Evolutionary conservation across 2,888 invertebrate genomes (phyloP).

Genomic region (Pseudococcus jackbeardsleyi): DNA sequence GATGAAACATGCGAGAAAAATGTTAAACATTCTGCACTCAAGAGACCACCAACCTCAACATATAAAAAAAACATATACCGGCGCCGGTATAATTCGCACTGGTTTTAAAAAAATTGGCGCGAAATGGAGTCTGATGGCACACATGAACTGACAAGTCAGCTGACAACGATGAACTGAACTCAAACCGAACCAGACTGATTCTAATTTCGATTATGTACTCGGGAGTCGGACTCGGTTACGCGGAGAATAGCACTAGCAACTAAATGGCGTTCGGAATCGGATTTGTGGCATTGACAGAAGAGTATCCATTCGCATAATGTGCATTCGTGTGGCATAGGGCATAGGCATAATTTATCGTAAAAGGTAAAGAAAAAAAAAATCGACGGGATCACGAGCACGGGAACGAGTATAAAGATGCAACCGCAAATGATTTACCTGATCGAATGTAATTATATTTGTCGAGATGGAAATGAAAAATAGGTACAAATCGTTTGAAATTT

Average conservation of each 20-base stretch:
- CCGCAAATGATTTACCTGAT: not conserved
- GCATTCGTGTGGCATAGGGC: not conserved
- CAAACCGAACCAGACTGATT: conserved; percentile 32
- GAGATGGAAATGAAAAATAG: not conserved
- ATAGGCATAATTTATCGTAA: not conserved
- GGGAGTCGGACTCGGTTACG: not conserved
- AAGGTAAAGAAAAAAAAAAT: not conserved
- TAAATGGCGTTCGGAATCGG: not conserved
- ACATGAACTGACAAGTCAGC: conserved; percentile 40
- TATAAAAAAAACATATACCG: conserved; percentile 30
- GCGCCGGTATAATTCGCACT: conserved; percentile 18
- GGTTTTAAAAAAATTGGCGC: conserved; percentile 26
- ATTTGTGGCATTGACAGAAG: conserved; percentile 40
- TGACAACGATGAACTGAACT: conserved; percentile 46
- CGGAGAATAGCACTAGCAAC: not conserved
- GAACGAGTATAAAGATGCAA: not conserved
- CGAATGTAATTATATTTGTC: not conserved
- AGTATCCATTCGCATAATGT: conserved; percentile 23
- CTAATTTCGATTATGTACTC: conserved; percentile 19
- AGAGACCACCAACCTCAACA: not conserved
- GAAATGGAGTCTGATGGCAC: conserved; percentile 22
- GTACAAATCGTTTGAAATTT: conserved; percentile 2
- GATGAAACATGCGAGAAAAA: conserved; percentile 25
- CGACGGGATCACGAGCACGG: not conserved
- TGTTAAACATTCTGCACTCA: conserved; percentile 17